Conservation (phyloP, 2,113 vertebrate species). For the Grammomys dolichurus region DNA sequence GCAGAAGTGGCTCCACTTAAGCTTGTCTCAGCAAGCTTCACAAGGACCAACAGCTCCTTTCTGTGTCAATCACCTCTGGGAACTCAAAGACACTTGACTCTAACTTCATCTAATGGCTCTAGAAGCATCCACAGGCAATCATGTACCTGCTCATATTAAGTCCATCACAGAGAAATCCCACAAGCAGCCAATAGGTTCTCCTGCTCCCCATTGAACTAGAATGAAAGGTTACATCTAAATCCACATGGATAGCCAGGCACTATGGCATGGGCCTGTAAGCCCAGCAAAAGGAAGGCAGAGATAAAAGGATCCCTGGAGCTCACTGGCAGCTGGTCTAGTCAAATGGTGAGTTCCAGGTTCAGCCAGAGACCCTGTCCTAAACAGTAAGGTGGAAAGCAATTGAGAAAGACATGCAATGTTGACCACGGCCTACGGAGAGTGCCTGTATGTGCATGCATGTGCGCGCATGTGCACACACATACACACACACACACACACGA, state of each 20-base stretch:
- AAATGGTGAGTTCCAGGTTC: not conserved
- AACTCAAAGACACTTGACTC: not conserved
- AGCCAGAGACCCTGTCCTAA: too few species aligned
- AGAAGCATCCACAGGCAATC: not conserved
- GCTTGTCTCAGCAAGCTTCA: not conserved
- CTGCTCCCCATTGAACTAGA: not conserved
- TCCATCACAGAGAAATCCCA: not conserved
- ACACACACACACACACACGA: not conserved
- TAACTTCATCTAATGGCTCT: not conserved
- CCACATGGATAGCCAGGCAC: not conserved
- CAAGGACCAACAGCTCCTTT: not conserved
- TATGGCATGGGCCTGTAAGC: not conserved
- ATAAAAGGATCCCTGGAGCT: not conserved
- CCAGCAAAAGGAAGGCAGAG: not conserved
- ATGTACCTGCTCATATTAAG: not conserved
- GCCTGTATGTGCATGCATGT: not conserved
- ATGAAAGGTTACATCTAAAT: not conserved
- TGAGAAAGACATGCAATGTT: not conserved
- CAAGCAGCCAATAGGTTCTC: not conserved
- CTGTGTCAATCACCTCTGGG: not conserved
- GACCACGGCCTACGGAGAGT: not conserved
- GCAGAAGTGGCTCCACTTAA: not conserved
- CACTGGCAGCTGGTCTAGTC: not conserved
- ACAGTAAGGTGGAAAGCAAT: too few species aligned
- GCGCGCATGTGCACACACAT: not conserved